Percentiles rank a stretch among this genome's conserved stretches.
These are phyloP conservation scores for Octopus bimaculoides DNA, from an alignment of 1,140 invertebrate genomes.

Conservation along the genomic window DNA sequence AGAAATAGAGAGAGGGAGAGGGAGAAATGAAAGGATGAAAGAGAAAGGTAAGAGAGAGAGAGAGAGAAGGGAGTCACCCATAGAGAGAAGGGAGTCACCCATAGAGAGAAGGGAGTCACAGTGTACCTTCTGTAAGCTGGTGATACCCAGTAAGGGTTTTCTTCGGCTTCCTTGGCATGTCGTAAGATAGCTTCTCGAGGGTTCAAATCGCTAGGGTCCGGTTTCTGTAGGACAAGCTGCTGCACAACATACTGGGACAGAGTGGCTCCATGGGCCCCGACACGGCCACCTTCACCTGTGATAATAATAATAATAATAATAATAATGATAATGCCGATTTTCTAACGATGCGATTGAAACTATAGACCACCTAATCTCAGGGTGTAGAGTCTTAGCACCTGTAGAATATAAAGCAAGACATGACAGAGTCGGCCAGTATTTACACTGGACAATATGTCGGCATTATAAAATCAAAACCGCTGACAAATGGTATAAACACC, in stretches of 20 bases:
- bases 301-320: too few species aligned
- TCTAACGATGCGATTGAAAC: too few species aligned
- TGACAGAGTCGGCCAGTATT: too few species aligned
- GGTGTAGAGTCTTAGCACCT: too few species aligned
- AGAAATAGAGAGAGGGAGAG: neutral
- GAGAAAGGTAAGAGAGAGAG: neutral
- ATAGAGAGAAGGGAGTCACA: neutral
- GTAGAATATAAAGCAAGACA: too few species aligned
- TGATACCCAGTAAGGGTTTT: slow-evolving; percentile 88
- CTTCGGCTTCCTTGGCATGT: slow-evolving; percentile 92
- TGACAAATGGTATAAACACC: too few species aligned
- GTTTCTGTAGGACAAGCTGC: slow-evolving; percentile 84
- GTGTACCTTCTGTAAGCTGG: slow-evolving; percentile 55
- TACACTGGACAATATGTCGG: too few species aligned
- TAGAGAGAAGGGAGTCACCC: neutral
- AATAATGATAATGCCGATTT: too few species aligned
- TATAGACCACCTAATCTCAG: too few species aligned
- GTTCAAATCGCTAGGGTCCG: slow-evolving; percentile 93
- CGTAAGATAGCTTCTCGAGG: slow-evolving; percentile 95
- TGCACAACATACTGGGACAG: slow-evolving; percentile 96
- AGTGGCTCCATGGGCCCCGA: slow-evolving; percentile 92
- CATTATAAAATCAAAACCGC: too few species aligned
- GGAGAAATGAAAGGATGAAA: neutral
- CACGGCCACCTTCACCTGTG: slow-evolving; percentile 83
- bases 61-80: too few species aligned